Conservation (phyloP, 2,797 vertebrate genomes). For the Setipinna tenuifilis region DNA sequence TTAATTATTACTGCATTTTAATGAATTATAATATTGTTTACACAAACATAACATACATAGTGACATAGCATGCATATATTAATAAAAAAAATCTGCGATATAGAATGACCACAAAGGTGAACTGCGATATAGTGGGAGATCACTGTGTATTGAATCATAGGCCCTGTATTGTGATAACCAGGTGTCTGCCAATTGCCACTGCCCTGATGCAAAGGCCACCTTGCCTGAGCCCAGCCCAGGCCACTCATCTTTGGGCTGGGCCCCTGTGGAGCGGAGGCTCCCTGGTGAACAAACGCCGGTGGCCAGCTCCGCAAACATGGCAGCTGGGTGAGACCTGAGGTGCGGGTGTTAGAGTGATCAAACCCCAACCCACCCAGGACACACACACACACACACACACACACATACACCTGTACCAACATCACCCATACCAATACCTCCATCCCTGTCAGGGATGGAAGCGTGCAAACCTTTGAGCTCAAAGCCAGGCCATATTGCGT, state of each 20-base stretch:
- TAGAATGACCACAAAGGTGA: too few species aligned
- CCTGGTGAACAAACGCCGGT: not conserved
- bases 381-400: constrained; percentile 13
- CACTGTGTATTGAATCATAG: too few species aligned
- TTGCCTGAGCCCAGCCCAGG: not conserved
- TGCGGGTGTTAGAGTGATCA: not conserved
- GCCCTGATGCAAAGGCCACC: not conserved
- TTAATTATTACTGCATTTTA: too few species aligned
- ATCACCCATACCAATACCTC: too few species aligned
- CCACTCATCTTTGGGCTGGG: not conserved
- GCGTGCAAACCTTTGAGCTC: too few species aligned
- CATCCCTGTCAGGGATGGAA: too few species aligned
- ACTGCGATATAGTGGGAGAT: too few species aligned
- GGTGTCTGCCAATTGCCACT: not conserved
- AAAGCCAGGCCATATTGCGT: too few species aligned
- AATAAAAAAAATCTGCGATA: too few species aligned
- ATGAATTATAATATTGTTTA: too few species aligned
- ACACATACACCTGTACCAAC: not conserved
- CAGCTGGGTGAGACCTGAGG: constrained; percentile 9
- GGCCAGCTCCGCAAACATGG: not conserved
- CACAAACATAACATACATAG: too few species aligned
- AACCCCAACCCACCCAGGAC: not conserved
- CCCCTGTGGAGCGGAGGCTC: not conserved
- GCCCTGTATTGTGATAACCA: not conserved
- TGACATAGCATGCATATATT: too few species aligned